phyloP scores from a whole-genome alignment of 2,113 vertebrate species.

The Chiloscyllium plagiosum region DNA sequence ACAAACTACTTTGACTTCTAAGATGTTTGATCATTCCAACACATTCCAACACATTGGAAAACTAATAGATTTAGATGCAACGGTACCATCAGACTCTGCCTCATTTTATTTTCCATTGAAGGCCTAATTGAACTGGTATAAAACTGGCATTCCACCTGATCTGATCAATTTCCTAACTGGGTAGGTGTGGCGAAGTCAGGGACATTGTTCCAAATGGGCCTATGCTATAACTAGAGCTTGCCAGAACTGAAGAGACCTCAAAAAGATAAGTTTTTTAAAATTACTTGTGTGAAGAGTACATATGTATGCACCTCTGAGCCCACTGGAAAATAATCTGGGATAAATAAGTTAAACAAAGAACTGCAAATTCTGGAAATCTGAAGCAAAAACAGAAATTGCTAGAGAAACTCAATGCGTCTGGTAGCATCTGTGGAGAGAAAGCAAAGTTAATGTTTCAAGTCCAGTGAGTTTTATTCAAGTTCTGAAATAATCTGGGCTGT shows the following conservation, averaged over 20 bases:
- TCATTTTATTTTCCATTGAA: not conserved
- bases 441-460: no score
- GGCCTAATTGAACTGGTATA: not conserved
- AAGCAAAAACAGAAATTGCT: no score
- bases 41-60: no score
- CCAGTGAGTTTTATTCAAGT: no score
- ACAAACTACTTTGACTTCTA: not conserved
- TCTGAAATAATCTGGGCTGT: no score
- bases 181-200: no score
- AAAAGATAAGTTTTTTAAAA: not conserved
- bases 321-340: not conserved
- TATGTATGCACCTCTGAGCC: not conserved
- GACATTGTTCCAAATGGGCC: not conserved
- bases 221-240: not conserved
- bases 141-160: not conserved
- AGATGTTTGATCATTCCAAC: not conserved
- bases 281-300: not conserved
- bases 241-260: not conserved
- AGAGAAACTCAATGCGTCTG: no score
- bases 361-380: no score
- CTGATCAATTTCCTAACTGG: not conserved
- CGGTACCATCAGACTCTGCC: not conserved
- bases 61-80: not conserved
- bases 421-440: no score
- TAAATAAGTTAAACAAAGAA: not conserved